Evolutionary conservation across 2,797 vertebrate species (phyloP).

Genomic region (Mallotus villosus): DNA sequence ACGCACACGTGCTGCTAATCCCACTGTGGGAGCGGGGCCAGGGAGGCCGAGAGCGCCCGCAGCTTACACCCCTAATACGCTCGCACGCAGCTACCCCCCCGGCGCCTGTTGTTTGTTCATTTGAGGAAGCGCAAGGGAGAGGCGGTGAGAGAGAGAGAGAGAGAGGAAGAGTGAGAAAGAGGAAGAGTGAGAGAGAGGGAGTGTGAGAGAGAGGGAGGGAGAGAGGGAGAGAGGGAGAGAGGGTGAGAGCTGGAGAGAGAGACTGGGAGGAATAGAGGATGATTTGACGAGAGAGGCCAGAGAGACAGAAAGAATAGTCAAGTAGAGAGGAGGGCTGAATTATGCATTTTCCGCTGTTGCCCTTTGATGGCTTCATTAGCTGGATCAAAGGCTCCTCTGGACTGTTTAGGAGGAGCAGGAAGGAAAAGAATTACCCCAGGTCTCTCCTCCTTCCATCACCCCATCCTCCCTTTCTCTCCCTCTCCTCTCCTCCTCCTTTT

Average conservation of each 20-base stretch:
- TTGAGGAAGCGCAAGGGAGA: slow-evolving; percentile 19
- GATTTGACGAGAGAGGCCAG: background rate
- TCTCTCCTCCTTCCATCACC: slow-evolving; percentile 8
- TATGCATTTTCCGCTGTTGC: slow-evolving; percentile 29
- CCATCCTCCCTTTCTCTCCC: slow-evolving; percentile 11
- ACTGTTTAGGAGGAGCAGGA: slow-evolving; percentile 28
- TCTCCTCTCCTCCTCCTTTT: background rate
- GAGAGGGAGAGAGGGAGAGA: background rate
- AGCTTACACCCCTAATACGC: slow-evolving; percentile 63
- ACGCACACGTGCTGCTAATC: slow-evolving; percentile 55
- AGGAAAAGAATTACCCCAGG: slow-evolving; percentile 26
- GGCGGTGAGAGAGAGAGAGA: slow-evolving; percentile 6
- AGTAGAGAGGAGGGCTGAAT: slow-evolving; percentile 15
- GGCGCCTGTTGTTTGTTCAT: slow-evolving; percentile 59
- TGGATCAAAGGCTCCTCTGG: slow-evolving; percentile 38
- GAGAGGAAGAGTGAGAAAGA: slow-evolving; percentile 6
- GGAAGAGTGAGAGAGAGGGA: slow-evolving; percentile 12
- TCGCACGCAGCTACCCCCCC: slow-evolving; percentile 50
- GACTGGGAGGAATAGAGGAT: background rate
- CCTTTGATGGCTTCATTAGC: slow-evolving; percentile 51
- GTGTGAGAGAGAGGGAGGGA: background rate
- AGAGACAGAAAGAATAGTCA: slow-evolving; percentile 8
- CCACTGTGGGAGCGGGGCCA: slow-evolving; percentile 50
- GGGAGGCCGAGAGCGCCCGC: slow-evolving; percentile 50
- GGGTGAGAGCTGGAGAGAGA: slow-evolving; percentile 17